Conservation (phyloP, 1,140 invertebrate genomes). For the Sipha flava region DNA sequence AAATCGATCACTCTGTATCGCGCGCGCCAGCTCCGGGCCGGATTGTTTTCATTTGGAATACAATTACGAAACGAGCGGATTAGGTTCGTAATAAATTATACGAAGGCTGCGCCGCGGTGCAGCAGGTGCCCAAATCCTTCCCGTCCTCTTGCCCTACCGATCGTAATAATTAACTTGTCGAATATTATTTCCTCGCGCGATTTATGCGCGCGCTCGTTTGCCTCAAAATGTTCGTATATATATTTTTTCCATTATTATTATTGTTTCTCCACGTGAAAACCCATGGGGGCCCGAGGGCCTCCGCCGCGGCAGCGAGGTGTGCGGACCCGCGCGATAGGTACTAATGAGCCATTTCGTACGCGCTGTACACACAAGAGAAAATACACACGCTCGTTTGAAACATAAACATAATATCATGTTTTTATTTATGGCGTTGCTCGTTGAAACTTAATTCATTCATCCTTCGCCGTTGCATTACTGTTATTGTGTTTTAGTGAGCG, state of each 20-base stretch:
- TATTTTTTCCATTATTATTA: not conserved
- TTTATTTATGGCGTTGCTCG: not conserved
- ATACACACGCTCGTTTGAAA: not conserved
- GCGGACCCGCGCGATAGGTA: not conserved
- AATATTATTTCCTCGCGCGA: not conserved
- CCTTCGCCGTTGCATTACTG: not conserved
- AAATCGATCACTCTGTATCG: too few species aligned
- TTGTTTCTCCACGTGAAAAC: not conserved
- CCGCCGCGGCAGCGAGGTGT: not conserved
- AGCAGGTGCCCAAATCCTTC: constrained; percentile 12
- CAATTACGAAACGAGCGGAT: constrained; percentile 12
- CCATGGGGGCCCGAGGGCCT: not conserved
- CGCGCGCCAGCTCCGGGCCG: not conserved
- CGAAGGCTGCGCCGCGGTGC: not conserved
- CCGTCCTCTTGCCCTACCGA: not conserved
- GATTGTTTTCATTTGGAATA: constrained; percentile 17
- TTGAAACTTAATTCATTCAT: not conserved
- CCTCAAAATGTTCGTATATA: not conserved
- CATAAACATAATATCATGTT: not conserved
- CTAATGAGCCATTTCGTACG: constrained; percentile 4
- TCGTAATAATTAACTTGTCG: constrained; percentile 24
- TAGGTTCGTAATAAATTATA: constrained; percentile 9
- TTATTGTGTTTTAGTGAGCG: too few species aligned
- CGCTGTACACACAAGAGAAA: not conserved
- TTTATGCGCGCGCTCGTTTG: not conserved